phyloP scores from a whole-genome alignment of 2,888 invertebrate species.

The Drosophila engyochracea region DNA sequence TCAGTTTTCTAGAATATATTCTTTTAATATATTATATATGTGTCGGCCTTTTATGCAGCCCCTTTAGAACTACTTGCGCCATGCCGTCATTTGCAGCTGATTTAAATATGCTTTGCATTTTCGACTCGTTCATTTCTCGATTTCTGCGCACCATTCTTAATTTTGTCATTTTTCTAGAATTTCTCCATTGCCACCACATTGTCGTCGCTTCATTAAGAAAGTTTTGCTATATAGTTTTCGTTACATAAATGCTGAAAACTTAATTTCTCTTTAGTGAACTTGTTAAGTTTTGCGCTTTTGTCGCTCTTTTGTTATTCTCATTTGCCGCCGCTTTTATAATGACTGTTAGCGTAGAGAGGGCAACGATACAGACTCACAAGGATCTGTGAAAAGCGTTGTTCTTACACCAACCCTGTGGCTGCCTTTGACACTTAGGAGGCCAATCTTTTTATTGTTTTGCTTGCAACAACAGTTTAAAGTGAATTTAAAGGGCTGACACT shows the following conservation, averaged over 20 bases:
- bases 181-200: conserved; percentile 70
- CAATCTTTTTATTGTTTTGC: conserved; percentile 24
- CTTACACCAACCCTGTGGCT: conserved; percentile 44
- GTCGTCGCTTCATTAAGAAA: conserved; percentile 78
- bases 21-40: neutral
- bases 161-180: conserved; percentile 40
- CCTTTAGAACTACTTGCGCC: neutral
- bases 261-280: conserved; percentile 80
- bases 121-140: neutral
- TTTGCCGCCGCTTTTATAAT: conserved; percentile 62
- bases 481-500: conserved; percentile 39
- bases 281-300: conserved; percentile 70
- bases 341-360: conserved; percentile 25
- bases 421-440: conserved; percentile 69
- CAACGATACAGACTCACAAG: neutral
- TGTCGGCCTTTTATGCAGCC: neutral
- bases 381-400: neutral
- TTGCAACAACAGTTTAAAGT: conserved; percentile 33
- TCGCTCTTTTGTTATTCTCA: conserved; percentile 38
- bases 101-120: conserved; percentile 13
- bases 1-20: neutral
- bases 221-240: conserved; percentile 78
- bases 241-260: conserved; percentile 79
- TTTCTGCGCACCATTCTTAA: neutral
- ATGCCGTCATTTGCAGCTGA: neutral